Evolutionary conservation across 2,113 vertebrate species (phyloP), one percentile per base, ranked within the genome.

Genomic region (Pogona vitticeps): DNA sequence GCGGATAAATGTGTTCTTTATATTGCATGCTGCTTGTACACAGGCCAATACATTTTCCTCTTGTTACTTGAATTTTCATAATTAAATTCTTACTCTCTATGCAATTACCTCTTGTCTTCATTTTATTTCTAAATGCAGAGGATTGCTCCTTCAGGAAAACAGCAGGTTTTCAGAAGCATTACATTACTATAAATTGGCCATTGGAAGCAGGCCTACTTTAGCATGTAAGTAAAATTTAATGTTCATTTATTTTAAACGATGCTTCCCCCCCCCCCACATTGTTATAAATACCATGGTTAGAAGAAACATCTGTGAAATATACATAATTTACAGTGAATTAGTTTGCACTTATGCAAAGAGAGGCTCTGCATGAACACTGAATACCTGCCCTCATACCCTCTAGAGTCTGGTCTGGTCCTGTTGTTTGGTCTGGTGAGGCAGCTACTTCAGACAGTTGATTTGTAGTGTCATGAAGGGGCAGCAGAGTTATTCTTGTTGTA

Each of bases 101-200:
- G 20, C n/a, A 73, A 26, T 46, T 73, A 76, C 80, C 14, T 72
- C 63, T 6, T 76, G 59, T 46, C 80, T 86, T 87, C 59, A 79
- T 86, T 2, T 90, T 67, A 93, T 81, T 42, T 86, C 6, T 18
- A 89, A 85, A 13, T n/a, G 42, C 96, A 99, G 99, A 76, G 99
- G 99, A 91, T 96, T 99, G 91, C 97, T 99, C 88, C 97, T 99
- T 23, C 99, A 99, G 94, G 99, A 99, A 94, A 98, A 98, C 96
- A 98, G 97, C 97, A 98, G 98, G 89, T 98, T 99, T 96, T 96
- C 98, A 42, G 98, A 99, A 95, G 98, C 99, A 0, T 96, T 99
- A 36, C 98, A 98, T 96, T 99, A 99, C 96, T 99, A 99, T 93
- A 99, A 98, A 94, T 94, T 99, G 97, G 98, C 99, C 65, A 97